A percentile compares a stretch with the other conserved stretches of the same genome.
phyloP scores from a whole-genome alignment of 23 tunicate genomes.

The Botrylloides violaceus region DNA sequence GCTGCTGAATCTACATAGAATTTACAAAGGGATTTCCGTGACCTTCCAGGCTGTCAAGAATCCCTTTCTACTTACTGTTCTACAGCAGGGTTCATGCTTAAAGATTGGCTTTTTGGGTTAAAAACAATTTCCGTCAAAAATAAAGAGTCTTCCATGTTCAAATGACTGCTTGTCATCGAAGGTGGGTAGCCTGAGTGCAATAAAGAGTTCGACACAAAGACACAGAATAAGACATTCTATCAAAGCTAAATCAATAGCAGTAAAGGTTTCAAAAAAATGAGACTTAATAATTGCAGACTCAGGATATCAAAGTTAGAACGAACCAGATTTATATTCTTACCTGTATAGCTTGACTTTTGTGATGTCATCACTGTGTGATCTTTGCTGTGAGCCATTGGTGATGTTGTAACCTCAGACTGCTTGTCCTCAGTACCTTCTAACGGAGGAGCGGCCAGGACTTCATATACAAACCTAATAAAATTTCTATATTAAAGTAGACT shows the following conservation, averaged over 20 bases:
- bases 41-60: too few relatives aligned
- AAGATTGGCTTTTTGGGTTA: constrained; percentile 24
- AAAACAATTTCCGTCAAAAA: constrained; percentile 57
- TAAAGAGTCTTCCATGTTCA: constrained; percentile 9
- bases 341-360: not conserved
- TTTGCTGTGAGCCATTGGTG: not conserved
- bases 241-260: too few relatives aligned
- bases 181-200: not conserved
- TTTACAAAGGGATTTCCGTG: not conserved
- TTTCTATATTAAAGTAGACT: too few relatives aligned
- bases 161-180: not conserved
- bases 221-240: too few relatives aligned
- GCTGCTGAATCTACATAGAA: constrained; percentile 1
- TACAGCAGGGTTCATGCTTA: constrained; percentile 75
- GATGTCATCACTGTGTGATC: not conserved
- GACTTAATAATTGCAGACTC: too few relatives aligned
- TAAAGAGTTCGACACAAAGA: too few relatives aligned
- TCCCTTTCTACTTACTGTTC: constrained; percentile 29
- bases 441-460: not conserved
- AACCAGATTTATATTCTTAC: too few relatives aligned
- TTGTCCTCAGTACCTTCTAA: not conserved
- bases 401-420: not conserved
- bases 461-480: not conserved
- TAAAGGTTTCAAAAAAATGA: too few relatives aligned
- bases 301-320: too few relatives aligned